Evolutionary conservation across 2,888 invertebrate genomes (phyloP).

Genomic region (Dasypogon diadema): DNA sequence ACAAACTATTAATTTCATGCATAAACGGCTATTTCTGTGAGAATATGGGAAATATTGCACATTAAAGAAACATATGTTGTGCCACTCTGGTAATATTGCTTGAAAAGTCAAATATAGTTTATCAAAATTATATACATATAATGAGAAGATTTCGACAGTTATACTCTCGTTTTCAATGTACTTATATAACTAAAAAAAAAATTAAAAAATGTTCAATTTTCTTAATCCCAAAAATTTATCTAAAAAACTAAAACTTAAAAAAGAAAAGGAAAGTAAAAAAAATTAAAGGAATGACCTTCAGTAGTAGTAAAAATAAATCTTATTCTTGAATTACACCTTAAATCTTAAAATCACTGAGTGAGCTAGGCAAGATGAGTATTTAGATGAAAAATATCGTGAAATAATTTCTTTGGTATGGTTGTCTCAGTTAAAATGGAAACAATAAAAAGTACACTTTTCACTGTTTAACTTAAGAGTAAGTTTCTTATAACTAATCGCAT

Average conservation of each 20-base stretch:
- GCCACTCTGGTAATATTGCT: too few species aligned
- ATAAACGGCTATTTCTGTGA: too few species aligned
- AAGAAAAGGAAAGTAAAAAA: background rate
- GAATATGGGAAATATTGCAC: too few species aligned
- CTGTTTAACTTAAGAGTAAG: background rate
- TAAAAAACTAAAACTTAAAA: background rate
- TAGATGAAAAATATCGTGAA: background rate
- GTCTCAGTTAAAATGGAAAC: constrained; percentile 16
- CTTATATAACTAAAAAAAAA: background rate
- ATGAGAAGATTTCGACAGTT: too few species aligned
- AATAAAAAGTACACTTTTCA: constrained; percentile 8
- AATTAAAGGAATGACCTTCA: background rate
- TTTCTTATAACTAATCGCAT: background rate
- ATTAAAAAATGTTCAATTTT: background rate
- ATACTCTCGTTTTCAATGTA: too few species aligned
- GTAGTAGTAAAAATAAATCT: background rate
- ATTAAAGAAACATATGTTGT: too few species aligned
- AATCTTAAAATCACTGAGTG: background rate
- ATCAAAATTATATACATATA: too few species aligned
- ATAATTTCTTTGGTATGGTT: constrained; percentile 30
- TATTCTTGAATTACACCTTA: background rate
- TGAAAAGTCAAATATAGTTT: too few species aligned
- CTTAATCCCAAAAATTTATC: background rate
- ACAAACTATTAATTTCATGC: too few species aligned
- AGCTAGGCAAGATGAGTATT: constrained; percentile 27